Evolutionary conservation across 2,113 vertebrate species (phyloP).

Genomic region (Felis chaus): DNA sequence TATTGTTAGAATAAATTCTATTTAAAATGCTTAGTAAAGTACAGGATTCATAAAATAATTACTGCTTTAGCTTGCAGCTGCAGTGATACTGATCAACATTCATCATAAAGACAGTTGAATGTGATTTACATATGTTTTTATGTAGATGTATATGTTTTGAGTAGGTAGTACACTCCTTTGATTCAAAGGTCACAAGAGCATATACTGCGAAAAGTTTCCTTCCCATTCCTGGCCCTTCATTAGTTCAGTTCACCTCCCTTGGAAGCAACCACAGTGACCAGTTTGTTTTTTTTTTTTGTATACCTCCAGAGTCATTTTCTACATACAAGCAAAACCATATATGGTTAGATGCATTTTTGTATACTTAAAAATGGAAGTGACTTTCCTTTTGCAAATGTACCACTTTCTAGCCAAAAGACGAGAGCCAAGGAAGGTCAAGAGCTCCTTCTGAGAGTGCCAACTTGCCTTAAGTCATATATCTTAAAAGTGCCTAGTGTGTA

Average conservation of each 20-base stretch:
- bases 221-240: background rate
- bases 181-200: constrained; percentile 14
- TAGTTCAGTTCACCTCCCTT: background rate
- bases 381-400: background rate
- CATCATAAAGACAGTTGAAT: background rate
- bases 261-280: background rate
- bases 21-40: constrained; percentile 23
- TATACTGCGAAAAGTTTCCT: background rate
- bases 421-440: background rate
- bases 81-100: background rate
- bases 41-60: background rate
- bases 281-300: background rate
- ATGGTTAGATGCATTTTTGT: background rate
- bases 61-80: background rate
- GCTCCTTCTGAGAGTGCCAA: background rate
- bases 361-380: background rate
- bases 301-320: background rate
- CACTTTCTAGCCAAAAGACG: background rate
- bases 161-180: background rate
- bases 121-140: background rate
- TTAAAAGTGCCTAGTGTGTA: background rate
- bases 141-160: background rate
- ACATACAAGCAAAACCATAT: background rate
- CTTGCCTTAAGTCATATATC: background rate
- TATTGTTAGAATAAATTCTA: constrained; percentile 25